Base-by-base conservation (phyloP, 37 sponge, comb jelly and placozoan species). In the Bolinopsis microptera region DNA sequence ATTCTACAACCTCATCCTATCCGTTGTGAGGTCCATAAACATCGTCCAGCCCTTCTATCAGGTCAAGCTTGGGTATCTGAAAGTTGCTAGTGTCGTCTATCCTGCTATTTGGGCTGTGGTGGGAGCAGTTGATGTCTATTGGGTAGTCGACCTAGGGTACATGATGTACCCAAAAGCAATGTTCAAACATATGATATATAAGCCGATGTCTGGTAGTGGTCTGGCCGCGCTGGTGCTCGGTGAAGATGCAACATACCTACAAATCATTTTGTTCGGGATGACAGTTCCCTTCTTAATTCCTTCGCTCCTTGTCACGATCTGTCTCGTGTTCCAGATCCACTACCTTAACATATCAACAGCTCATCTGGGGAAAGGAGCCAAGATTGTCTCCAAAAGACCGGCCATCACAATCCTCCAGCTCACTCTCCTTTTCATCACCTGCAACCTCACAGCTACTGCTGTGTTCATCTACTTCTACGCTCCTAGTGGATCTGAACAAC, bases 401-500 rank as follows among this genome's bases (percentile, higher is more conserved):
- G 80, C 80, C 35, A 77, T 77, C 80, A 77, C 80, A 27, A 77
- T 77, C 21, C 33, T 77, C 80, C 80, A 77, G 37, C 80, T 77
- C 1, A 77, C 80, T 16, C 80, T 77, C 36, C 80, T 77, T 36
- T 77, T 77, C 36, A 18, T 77, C 33, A 32, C 33, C 80, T 77
- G 80, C 80, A 77, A 77, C 80, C 34, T 77, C 18, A 16, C 80
- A 16, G 80, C 80, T 1, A 77, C 80, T 1, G 36, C 18, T 77
- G 80, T 77, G 21, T 77, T 32, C 37, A 27, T 77, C 37, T 77
- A 31, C 36, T 77, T 22, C 80, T 77, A 32, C 80, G 36, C 13
- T 0, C 36, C 80, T 27, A 77, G 80, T 77, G 80, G 80, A 32
- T 32, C 21, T 1, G 36, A 35, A 13, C 34, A 31, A 32, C 35